Evolutionary conservation across 2,797 vertebrate species (phyloP), one percentile per base, ranked within the genome.

Genomic region (Tadarida brasiliensis): DNA sequence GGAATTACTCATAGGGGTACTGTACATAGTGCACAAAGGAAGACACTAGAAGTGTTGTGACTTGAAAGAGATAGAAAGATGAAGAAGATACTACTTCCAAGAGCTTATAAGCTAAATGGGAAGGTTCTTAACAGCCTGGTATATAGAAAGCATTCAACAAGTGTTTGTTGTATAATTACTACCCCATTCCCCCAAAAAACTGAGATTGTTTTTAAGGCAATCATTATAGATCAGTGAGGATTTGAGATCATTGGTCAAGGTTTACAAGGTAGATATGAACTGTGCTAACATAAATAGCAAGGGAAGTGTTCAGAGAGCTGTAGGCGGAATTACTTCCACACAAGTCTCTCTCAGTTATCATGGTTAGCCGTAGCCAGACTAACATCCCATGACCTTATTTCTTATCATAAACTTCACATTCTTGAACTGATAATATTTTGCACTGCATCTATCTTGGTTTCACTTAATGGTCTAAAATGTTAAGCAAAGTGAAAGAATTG

Each of bases 371-470:
- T 35, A 67, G 67, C 24, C 57, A 65, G 30, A 39, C 68, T 70
- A 35, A 49, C 24, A 49, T 16, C 30, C 67, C 24, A 22, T 12
- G 49, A 74, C 74, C 39, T 3, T 73, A 59, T 81, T 81, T 59
- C 35, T 26, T 59, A 57, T 68, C 57, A 57, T 81, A 80, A 56
- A 59, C 24, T 51, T 51, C 76, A 81, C 15, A 59, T 59, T 68
- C 76, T 74, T 68, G 26, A 81, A 74, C 39, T 87, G 67, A 87
- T 65, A 74, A 81, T 67, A 87, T 73, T 81, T 91, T 74, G 19
- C 35, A 67, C 24, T 73, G 1, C 6, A 44, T n/a, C 74, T 67
- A 26, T 85, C 70, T 68, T 65, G 73, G 57, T 30, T 68, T 74
- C 7, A 82, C 15, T 24, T 74, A 68, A 30, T 57, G 24, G 15